Conservation (phyloP, 2,888 invertebrate species). For the Melanostoma mellinum region DNA sequence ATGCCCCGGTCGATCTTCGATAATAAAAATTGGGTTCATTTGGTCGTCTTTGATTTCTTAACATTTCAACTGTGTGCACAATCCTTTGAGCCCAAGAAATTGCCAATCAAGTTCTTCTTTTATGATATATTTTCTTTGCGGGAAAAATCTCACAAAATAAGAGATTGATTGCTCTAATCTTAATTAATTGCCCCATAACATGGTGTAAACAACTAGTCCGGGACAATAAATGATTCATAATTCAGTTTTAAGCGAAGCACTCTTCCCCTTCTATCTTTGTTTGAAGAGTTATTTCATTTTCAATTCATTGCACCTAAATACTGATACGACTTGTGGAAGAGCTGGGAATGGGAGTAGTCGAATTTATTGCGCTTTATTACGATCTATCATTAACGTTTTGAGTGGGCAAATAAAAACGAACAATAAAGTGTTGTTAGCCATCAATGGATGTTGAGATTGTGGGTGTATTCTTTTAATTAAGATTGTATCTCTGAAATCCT, state of each 20-base stretch:
- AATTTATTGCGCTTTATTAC: conserved; percentile 46
- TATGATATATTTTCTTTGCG: conserved; percentile 50
- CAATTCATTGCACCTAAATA: conserved; percentile 61
- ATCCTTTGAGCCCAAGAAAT: conserved; percentile 68
- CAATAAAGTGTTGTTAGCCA: conserved; percentile 15
- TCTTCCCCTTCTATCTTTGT: background rate
- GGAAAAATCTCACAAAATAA: conserved; percentile 36
- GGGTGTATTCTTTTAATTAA: conserved; percentile 34
- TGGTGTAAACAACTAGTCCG: conserved; percentile 58
- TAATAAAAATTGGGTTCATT: conserved; percentile 65
- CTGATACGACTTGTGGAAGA: background rate
- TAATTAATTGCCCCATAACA: conserved; percentile 66
- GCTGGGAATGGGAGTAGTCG: conserved; percentile 4
- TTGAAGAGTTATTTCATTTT: conserved; percentile 43
- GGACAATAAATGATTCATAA: conserved; percentile 59
- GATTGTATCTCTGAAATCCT: conserved; percentile 25
- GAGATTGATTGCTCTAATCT: conserved; percentile 67
- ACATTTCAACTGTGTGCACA: conserved; percentile 41
- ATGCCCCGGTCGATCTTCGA: conserved; percentile 12
- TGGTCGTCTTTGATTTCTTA: conserved; percentile 56
- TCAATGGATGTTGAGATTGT: conserved; percentile 18
- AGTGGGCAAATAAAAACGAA: conserved; percentile 35
- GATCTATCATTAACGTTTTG: conserved; percentile 28
- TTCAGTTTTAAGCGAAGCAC: conserved; percentile 39
- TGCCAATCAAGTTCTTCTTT: conserved; percentile 59